Conservation (phyloP, 1,140 invertebrate genomes). For the Ips typographus region DNA sequence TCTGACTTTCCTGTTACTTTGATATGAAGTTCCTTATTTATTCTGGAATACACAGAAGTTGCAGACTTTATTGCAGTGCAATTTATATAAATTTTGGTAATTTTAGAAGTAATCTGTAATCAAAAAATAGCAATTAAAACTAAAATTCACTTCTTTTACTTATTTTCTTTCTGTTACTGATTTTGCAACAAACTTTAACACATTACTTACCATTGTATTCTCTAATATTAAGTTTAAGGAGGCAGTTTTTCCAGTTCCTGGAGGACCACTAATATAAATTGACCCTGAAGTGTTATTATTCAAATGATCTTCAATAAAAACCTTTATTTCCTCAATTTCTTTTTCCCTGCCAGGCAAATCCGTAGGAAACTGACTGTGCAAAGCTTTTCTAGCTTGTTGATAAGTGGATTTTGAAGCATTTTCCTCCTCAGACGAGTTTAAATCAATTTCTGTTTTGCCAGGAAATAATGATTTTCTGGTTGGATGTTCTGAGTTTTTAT, state of each 20-base stretch:
- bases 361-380: constrained; percentile 70
- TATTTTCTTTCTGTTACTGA: background rate
- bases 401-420: constrained; percentile 45
- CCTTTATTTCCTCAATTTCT: constrained; percentile 69
- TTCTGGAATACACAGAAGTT: constrained; percentile 68
- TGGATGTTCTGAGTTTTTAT: constrained; percentile 10
- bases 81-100: constrained; percentile 75
- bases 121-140: constrained; percentile 10
- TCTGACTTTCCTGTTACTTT: constrained; percentile 57
- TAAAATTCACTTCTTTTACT: background rate
- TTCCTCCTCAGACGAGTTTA: background rate
- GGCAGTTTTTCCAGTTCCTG: constrained; percentile 96
- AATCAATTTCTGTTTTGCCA: constrained; percentile 24
- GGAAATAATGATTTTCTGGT: constrained; percentile 7
- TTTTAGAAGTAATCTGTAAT: constrained; percentile 52
- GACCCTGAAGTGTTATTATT: constrained; percentile 70
- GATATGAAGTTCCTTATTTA: constrained; percentile 66
- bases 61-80: constrained; percentile 80
- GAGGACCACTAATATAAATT: constrained; percentile 92
- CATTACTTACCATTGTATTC: constrained; percentile 44
- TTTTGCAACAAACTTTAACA: background rate
- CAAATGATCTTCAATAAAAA: constrained; percentile 71
- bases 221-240: constrained; percentile 74
- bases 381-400: constrained; percentile 61
- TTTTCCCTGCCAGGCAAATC: constrained; percentile 75